Conservation (phyloP, 2,113 vertebrate species). For the Chaetops frenatus region DNA sequence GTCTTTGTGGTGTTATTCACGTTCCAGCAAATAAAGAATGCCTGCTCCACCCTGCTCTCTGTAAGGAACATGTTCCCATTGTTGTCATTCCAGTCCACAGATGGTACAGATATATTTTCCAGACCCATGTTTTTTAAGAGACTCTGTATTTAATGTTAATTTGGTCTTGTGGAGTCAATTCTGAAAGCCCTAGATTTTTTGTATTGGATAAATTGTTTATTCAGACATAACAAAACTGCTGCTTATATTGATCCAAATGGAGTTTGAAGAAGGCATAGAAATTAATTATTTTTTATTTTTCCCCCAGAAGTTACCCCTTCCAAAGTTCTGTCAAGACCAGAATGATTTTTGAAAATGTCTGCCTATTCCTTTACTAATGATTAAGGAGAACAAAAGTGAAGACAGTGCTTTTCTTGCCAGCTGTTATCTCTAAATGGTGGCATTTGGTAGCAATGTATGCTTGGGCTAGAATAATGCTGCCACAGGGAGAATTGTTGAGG, state of each 20-base stretch:
- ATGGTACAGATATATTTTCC: constrained; percentile 34
- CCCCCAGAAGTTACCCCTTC: not conserved
- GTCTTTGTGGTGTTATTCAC: constrained; percentile 28
- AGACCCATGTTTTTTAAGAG: not conserved
- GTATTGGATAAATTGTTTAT: not conserved
- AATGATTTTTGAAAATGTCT: not conserved
- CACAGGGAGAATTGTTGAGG: not conserved
- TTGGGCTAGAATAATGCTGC: not conserved
- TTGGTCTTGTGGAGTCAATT: not conserved
- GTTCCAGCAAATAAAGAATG: constrained; percentile 34
- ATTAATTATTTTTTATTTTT: not conserved
- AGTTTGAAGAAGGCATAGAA: not conserved
- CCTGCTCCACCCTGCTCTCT: constrained; percentile 43
- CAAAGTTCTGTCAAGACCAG: not conserved
- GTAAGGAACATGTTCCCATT: constrained; percentile 33
- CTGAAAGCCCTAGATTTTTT: not conserved
- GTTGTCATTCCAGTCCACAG: constrained; percentile 54
- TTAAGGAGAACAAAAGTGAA: not conserved
- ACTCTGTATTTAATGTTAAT: not conserved
- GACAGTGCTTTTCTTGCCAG: not conserved
- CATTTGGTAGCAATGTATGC: not conserved
- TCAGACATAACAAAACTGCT: not conserved
- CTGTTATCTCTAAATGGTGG: not conserved
- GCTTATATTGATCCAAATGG: not conserved
- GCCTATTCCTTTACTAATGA: not conserved